phyloP scores from a whole-genome alignment of 1,140 invertebrate genomes.

The Pemphigus obesinymphae region DNA sequence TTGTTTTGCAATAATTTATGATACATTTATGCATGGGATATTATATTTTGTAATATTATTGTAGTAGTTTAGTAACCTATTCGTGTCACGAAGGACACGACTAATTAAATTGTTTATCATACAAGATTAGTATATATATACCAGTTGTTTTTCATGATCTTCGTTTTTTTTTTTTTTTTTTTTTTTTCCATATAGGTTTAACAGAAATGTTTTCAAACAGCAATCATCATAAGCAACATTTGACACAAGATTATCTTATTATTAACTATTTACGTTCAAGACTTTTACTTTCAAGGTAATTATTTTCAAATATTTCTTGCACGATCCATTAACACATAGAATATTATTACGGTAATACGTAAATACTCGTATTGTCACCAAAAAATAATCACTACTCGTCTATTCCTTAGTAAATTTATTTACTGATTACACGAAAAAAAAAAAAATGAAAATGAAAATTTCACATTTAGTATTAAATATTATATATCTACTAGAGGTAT shows the following conservation, averaged over 20 bases:
- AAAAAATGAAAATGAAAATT: too few species aligned
- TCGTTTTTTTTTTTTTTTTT: not conserved
- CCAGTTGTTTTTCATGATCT: not conserved
- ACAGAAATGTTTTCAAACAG: slow-evolving; percentile 26
- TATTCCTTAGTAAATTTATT: not conserved
- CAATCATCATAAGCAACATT: slow-evolving; percentile 11
- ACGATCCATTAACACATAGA: not conserved
- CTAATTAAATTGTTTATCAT: slow-evolving; percentile 2
- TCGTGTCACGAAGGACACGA: not conserved
- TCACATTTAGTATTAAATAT: too few species aligned
- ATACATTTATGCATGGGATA: not conserved
- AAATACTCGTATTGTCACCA: not conserved
- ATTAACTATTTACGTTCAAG: slow-evolving; percentile 18
- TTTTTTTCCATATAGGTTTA: not conserved
- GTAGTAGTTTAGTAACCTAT: not conserved
- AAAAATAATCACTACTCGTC: not conserved
- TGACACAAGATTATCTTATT: slow-evolving; percentile 17
- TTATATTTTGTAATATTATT: slow-evolving; percentile 11
- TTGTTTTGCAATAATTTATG: not conserved
- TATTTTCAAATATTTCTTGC: not conserved
- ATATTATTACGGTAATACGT: not conserved
- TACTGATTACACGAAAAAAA: too few species aligned
- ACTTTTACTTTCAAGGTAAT: slow-evolving; percentile 20
- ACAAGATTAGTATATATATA: not conserved
- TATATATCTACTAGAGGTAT: too few species aligned